phyloP scores from a whole-genome alignment of 2,888 invertebrate species.

The Ferrisia virgata region DNA sequence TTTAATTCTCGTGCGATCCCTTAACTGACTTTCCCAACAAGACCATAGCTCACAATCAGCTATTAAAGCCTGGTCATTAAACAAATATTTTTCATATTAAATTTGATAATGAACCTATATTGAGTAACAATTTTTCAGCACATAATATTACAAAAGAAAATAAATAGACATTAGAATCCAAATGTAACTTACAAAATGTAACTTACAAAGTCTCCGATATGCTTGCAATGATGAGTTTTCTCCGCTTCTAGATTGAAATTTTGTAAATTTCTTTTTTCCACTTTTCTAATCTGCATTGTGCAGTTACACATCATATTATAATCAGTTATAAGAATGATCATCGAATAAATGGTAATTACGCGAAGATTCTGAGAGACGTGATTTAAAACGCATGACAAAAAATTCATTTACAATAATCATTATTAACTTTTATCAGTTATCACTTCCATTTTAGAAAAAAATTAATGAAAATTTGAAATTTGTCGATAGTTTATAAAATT shows the following conservation, averaged over 20 bases:
- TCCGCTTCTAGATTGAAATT: neutral
- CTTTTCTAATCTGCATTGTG: neutral
- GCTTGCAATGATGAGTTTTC: neutral
- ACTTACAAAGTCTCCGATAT: neutral
- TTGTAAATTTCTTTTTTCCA: neutral
- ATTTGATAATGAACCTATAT: neutral
- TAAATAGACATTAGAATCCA: neutral
- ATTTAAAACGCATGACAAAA: neutral
- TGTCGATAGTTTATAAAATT: no score
- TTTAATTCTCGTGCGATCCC: neutral
- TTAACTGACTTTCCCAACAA: slow-evolving; percentile 28
- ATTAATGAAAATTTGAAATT: no score
- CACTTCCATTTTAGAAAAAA: neutral
- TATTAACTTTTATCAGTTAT: neutral
- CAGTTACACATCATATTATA: neutral
- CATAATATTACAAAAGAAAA: neutral
- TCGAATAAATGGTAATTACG: neutral
- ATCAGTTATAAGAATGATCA: neutral
- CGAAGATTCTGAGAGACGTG: neutral
- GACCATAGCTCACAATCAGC: neutral
- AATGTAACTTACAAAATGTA: neutral
- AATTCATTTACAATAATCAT: neutral
- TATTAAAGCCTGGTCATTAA: neutral
- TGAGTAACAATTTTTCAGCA: neutral
- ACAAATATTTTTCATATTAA: neutral